phyloP scores from a whole-genome alignment of 2,888 invertebrate species.

The Petrolisthes manimaculis region DNA sequence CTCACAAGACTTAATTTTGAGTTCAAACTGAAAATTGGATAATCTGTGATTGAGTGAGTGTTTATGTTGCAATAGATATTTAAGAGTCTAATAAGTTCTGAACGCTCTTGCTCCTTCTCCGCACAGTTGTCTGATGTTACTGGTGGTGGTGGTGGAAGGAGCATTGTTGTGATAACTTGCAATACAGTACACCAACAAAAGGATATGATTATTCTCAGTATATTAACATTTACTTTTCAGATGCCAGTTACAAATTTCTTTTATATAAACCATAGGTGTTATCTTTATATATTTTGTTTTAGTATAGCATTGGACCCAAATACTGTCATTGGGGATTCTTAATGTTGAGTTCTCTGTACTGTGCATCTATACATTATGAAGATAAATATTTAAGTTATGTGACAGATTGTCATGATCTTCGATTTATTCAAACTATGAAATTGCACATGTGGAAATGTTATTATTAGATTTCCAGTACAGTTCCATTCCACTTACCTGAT shows the following conservation, averaged over 20 bases:
- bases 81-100: constrained; percentile 38
- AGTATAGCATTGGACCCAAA: background rate
- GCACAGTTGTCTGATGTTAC: background rate
- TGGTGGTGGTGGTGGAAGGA: background rate
- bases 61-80: constrained; percentile 45
- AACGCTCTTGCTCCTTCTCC: constrained; percentile 25
- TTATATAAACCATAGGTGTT: background rate
- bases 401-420: background rate
- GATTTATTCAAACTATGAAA: background rate
- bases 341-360: background rate
- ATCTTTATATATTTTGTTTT: constrained; percentile 25
- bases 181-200: constrained; percentile 39
- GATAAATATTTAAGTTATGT: too few relatives aligned
- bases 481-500: too few relatives aligned
- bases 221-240: background rate
- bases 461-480: too few relatives aligned
- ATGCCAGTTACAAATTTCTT: background rate
- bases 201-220: background rate
- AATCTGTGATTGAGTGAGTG: constrained; percentile 44
- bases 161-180: constrained; percentile 54
- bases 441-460: background rate
- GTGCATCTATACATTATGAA: background rate
- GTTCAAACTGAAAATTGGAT: constrained; percentile 35
- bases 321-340: background rate
- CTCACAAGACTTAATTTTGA: constrained; percentile 40